Conservation (phyloP, 2,113 vertebrate genomes). For the Oreocharis arfaki region DNA sequence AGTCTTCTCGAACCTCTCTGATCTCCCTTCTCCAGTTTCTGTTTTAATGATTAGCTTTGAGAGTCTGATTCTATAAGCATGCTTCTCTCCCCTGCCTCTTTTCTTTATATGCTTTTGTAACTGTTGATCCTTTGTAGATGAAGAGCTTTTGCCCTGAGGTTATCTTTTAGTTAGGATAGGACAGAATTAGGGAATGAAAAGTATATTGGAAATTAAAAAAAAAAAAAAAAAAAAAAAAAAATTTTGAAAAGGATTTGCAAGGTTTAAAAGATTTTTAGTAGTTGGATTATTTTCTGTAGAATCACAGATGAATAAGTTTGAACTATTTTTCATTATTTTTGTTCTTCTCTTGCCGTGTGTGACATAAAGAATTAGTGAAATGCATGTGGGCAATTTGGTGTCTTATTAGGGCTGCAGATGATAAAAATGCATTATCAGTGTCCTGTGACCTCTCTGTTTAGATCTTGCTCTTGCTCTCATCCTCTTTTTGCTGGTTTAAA, state of each 20-base stretch:
- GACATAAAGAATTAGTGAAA: not conserved
- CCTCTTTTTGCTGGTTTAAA: not conserved
- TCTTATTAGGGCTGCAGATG: not conserved
- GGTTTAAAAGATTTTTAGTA: not conserved
- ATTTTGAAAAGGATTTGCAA: accelerated
- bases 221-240: not conserved
- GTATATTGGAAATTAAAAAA: not conserved
- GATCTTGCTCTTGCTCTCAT: not conserved
- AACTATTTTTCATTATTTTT: not conserved
- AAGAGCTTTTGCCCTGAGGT: not conserved
- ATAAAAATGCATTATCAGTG: not conserved
- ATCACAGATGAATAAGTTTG: not conserved
- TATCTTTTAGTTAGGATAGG: not conserved
- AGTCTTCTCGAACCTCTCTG: not conserved
- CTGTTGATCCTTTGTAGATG: not conserved
- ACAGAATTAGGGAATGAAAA: not conserved
- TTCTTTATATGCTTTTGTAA: not conserved
- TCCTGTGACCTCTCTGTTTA: not conserved
- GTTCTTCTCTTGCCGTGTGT: not conserved
- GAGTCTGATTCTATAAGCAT: not conserved
- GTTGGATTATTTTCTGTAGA: not conserved
- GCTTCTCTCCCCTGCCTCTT: not conserved
- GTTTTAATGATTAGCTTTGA: conserved; percentile 1
- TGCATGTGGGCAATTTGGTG: not conserved
- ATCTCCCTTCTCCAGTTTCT: not conserved